phyloP scores from a whole-genome alignment of 1,140 invertebrate genomes.

The Acromyrmex charruanus region DNA sequence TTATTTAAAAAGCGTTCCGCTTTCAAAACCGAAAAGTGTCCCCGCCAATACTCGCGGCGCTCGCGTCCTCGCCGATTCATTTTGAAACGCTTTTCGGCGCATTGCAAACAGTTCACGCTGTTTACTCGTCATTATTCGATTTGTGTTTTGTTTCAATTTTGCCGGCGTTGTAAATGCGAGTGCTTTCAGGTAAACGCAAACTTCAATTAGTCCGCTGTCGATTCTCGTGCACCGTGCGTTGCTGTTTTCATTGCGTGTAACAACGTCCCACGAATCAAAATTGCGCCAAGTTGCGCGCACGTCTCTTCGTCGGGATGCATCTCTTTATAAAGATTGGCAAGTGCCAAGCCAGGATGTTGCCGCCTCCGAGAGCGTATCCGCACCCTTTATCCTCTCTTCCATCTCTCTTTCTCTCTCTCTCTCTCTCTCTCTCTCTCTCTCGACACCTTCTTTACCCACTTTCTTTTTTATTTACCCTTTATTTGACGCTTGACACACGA shows the following conservation, averaged over 20 bases:
- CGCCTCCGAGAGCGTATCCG: background rate
- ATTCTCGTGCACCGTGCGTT: background rate
- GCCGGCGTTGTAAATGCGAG: conserved; percentile 7
- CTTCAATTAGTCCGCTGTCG: conserved; percentile 24
- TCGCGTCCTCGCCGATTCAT: conserved; percentile 12
- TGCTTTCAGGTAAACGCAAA: conserved; percentile 7
- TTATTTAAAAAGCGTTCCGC: conserved; percentile 71
- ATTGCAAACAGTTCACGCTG: background rate
- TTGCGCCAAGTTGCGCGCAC: conserved; percentile 41
- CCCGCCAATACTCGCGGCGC: background rate
- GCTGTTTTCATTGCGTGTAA: conserved; percentile 4
- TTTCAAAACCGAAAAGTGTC: conserved; percentile 10
- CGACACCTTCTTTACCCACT: conserved; percentile 27
- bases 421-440: background rate
- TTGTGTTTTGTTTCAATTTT: conserved; percentile 52
- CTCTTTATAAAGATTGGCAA: conserved; percentile 71
- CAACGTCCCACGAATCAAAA: background rate
- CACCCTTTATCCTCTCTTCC: background rate
- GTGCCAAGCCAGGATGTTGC: conserved; percentile 52
- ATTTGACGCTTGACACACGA: conserved; percentile 74
- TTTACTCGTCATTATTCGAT: conserved; percentile 44
- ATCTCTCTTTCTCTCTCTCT: too few species aligned
- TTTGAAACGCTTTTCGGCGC: conserved; percentile 20
- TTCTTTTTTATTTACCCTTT: conserved; percentile 67
- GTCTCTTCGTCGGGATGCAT: conserved; percentile 40